Evolutionary conservation across 2,888 invertebrate species (phyloP).

Genomic region (Spodoptera exigua): DNA sequence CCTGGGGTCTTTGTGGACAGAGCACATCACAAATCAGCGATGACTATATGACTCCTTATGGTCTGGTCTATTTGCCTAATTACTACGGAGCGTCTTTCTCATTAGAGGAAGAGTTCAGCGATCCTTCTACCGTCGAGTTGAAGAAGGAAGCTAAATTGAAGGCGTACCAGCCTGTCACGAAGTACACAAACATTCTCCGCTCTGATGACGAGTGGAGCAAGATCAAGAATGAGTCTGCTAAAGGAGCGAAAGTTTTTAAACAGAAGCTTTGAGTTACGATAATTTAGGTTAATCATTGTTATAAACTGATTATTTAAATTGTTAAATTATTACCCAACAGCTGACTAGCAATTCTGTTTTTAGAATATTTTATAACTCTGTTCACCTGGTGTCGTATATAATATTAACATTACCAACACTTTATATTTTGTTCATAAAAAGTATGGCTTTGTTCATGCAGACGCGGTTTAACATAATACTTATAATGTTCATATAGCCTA

Average conservation of each 20-base stretch:
- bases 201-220: conserved; percentile 73
- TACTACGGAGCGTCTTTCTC: conserved; percentile 90
- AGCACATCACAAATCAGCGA: conserved; percentile 88
- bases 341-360: too few species aligned
- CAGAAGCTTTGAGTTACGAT: too few species aligned
- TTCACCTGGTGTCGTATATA: too few species aligned
- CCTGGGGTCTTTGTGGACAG: conserved; percentile 91
- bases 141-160: conserved; percentile 76
- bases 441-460: too few species aligned
- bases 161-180: conserved; percentile 74
- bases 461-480: too few species aligned
- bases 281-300: too few species aligned
- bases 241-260: conserved; percentile 6
- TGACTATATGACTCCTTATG: conserved; percentile 90
- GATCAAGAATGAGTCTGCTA: conserved; percentile 23
- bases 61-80: conserved; percentile 85
- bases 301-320: too few species aligned
- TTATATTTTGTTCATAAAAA: too few species aligned
- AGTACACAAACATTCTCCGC: conserved; percentile 69
- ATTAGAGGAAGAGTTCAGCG: conserved; percentile 80
- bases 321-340: too few species aligned
- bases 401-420: too few species aligned
- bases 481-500: too few species aligned
- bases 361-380: too few species aligned
- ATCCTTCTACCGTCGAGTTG: conserved; percentile 78